Percentiles rank a stretch among this genome's conserved stretches.
phyloP scores from a whole-genome alignment of 2,113 vertebrate species.

The Ceyx cyanopectus region DNA sequence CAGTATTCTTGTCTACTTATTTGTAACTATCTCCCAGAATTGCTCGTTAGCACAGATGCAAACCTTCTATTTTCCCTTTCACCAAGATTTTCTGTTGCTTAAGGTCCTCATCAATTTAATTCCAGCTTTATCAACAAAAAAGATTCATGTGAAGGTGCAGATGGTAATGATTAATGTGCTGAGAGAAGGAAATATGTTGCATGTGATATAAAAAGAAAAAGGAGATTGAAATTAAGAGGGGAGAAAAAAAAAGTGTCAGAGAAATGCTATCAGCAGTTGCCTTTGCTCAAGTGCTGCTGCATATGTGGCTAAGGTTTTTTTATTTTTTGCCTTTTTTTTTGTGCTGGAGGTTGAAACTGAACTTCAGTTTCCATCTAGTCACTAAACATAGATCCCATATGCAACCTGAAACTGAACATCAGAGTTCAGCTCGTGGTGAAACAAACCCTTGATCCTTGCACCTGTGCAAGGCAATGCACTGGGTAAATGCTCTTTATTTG shows the following conservation, averaged over 20 bases:
- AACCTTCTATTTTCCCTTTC: not conserved
- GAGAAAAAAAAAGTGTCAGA: not conserved
- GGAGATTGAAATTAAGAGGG: not conserved
- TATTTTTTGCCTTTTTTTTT: not conserved
- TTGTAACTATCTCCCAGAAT: too few relatives aligned
- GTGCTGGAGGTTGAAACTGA: not conserved
- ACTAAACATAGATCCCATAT: not conserved
- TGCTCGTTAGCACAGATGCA: too few relatives aligned
- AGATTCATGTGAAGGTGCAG: not conserved
- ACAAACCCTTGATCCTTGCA: not conserved
- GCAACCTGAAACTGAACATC: not conserved
- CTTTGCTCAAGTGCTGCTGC: not conserved
- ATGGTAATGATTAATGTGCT: not conserved
- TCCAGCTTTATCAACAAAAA: not conserved
- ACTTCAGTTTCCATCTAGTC: not conserved
- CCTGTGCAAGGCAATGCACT: not conserved
- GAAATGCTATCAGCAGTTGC: not conserved
- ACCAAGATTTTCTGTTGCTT: not conserved
- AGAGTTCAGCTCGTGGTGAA: not conserved
- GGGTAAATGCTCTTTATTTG: not conserved
- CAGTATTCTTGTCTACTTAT: too few relatives aligned
- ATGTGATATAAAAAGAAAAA: not conserved
- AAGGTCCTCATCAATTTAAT: not conserved
- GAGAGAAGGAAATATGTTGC: not conserved
- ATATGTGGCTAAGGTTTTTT: not conserved